Percentiles rank a stretch among this genome's conserved stretches.
These are phyloP conservation scores for Drosophila flavopinicola DNA, from an alignment of 2,888 invertebrate genomes.

Conservation along the genomic window DNA sequence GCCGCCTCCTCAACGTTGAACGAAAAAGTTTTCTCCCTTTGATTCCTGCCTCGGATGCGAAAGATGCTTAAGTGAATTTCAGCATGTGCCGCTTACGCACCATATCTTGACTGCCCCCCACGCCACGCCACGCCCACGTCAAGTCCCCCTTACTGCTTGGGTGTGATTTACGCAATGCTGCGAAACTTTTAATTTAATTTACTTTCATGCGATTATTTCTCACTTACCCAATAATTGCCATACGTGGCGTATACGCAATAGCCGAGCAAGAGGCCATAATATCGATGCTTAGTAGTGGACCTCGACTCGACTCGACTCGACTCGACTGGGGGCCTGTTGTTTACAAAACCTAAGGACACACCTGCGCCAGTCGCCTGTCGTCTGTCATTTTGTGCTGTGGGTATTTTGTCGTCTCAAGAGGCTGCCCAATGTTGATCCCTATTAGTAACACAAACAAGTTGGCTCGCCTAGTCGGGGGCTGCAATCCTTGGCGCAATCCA, in stretches of 20 bases:
- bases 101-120: not conserved
- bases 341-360: conserved; percentile 49
- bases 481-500: conserved; percentile 55
- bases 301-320: conserved; percentile 8
- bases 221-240: conserved; percentile 37
- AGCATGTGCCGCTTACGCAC: conserved; percentile 62
- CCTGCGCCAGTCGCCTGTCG: conserved; percentile 28
- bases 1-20: conserved; percentile 22
- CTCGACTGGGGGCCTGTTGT: conserved; percentile 25
- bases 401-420: conserved; percentile 64
- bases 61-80: conserved; percentile 73
- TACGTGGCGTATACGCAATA: conserved; percentile 53
- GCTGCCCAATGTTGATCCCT: conserved; percentile 76
- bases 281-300: conserved; percentile 54
- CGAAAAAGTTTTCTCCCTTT: conserved; percentile 59
- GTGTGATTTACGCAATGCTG: conserved; percentile 69
- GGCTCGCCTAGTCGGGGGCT: conserved; percentile 39
- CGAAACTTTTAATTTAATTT: conserved; percentile 75
- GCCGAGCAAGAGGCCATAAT: conserved; percentile 14
- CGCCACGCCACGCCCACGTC: not conserved
- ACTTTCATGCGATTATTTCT: conserved; percentile 68
- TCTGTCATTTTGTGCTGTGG: conserved; percentile 23
- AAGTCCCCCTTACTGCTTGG: conserved; percentile 2
- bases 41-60: conserved; percentile 58
- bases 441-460: conserved; percentile 76